These are phyloP conservation scores for Anthonomus grandis DNA, from an alignment of 1,140 invertebrate genomes.

Conservation along the genomic window DNA sequence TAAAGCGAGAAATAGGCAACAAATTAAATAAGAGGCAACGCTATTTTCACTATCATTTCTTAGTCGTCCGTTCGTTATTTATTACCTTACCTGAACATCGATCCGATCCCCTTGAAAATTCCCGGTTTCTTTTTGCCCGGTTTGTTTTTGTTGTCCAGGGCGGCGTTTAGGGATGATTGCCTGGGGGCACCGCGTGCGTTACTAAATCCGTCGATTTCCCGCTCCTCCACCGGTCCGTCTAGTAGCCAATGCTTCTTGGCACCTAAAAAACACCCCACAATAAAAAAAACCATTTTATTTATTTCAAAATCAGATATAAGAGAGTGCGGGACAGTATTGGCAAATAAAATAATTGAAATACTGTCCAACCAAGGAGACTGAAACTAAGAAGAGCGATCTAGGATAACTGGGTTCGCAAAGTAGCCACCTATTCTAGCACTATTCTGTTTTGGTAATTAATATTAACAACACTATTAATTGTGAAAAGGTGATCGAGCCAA, in stretches of 20 bases:
- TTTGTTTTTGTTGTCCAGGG: constrained; percentile 63
- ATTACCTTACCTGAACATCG: constrained; percentile 65
- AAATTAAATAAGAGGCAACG: not conserved
- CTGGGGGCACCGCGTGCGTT: constrained; percentile 61
- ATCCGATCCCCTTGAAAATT: constrained; percentile 73
- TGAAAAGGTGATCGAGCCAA: too few relatives aligned
- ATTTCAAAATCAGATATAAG: not conserved
- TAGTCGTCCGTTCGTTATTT: not conserved
- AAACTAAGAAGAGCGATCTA: too few relatives aligned
- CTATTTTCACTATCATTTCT: not conserved
- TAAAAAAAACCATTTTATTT: not conserved
- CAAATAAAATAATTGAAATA: too few relatives aligned
- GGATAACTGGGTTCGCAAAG: too few relatives aligned
- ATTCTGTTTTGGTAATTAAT: too few relatives aligned
- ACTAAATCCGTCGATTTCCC: constrained; percentile 60
- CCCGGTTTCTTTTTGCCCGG: constrained; percentile 63
- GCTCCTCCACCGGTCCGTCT: constrained; percentile 55
- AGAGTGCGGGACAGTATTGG: too few relatives aligned
- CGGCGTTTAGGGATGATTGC: constrained; percentile 65
- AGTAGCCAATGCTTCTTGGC: constrained; percentile 64
- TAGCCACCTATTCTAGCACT: too few relatives aligned
- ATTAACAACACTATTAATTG: too few relatives aligned
- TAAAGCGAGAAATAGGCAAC: constrained; percentile 29
- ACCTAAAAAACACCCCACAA: constrained; percentile 36
- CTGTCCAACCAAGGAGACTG: too few relatives aligned